phyloP scores from a whole-genome alignment of 2,797 vertebrate genomes.

The Allobates femoralis region DNA sequence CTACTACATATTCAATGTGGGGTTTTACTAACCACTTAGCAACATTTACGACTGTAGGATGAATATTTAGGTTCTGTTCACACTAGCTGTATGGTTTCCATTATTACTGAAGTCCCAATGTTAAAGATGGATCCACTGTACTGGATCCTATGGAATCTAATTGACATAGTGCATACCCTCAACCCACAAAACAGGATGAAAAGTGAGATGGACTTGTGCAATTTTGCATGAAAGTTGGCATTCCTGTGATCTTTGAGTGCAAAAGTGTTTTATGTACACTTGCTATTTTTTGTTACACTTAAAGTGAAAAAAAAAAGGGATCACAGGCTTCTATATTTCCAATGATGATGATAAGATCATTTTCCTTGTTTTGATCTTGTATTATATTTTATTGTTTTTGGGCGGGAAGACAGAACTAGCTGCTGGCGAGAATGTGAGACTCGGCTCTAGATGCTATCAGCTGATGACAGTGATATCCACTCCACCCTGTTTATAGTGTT shows the following conservation, averaged over 20 bases:
- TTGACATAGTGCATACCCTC: too few relatives aligned
- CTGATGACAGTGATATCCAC: conserved; percentile 32
- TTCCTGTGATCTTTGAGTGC: too few relatives aligned
- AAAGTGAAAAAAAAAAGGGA: neutral
- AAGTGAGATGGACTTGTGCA: too few relatives aligned
- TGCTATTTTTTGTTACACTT: neutral
- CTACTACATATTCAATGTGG: too few relatives aligned
- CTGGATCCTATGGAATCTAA: too few relatives aligned
- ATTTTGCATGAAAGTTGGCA: too few relatives aligned
- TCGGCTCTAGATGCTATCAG: conserved; percentile 35
- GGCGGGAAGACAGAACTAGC: conserved; percentile 19
- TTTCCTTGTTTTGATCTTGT: conserved; percentile 26
- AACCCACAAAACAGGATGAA: too few relatives aligned
- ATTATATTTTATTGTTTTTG: conserved; percentile 1
- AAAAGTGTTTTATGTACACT: neutral
- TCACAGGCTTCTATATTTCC: neutral
- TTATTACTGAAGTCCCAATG: neutral
- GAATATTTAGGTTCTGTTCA: neutral
- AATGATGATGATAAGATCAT: neutral
- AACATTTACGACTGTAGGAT: too few relatives aligned
- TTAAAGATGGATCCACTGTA: neutral
- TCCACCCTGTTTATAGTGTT: neutral
- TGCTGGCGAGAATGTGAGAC: conserved; percentile 33
- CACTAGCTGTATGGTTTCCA: neutral
- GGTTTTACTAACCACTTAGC: too few relatives aligned